Evolutionary conservation across 2,888 invertebrate genomes (phyloP).

Genomic region (Aporophyla nigra): DNA sequence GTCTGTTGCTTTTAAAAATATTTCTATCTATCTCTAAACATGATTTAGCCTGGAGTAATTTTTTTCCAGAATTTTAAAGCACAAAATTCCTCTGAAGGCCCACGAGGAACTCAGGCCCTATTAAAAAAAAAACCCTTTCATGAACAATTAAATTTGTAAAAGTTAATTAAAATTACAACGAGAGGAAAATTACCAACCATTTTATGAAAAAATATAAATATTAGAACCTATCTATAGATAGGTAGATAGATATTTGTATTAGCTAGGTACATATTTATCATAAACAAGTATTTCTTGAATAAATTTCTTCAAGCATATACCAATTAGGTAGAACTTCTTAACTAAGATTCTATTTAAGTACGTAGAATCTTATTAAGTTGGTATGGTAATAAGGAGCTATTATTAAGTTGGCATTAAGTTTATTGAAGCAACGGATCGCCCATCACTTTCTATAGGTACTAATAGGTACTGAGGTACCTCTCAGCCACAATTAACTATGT

Average conservation of each 20-base stretch:
- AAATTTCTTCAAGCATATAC: constrained; percentile 1
- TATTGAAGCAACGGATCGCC: constrained; percentile 21
- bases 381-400: neutral
- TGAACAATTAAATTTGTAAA: constrained; percentile 7
- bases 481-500: neutral
- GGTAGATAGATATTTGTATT: neutral
- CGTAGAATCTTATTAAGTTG: constrained; percentile 8
- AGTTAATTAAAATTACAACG: constrained; percentile 23
- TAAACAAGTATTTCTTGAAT: neutral
- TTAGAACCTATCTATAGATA: neutral
- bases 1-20: neutral
- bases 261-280: neutral
- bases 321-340: neutral
- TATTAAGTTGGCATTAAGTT: constrained; percentile 13
- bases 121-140: constrained; percentile 11
- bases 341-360: constrained; percentile 1
- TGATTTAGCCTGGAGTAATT: neutral
- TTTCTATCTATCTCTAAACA: neutral
- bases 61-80: neutral
- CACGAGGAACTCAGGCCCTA: neutral
- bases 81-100: constrained; percentile 10
- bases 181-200: neutral
- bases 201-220: neutral
- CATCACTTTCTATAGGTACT: neutral
- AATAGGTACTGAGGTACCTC: neutral